Percentiles rank a stretch among this genome's conserved stretches.
These are phyloP conservation scores for Lacerta bilineata DNA, from an alignment of 2,797 vertebrate genomes.

Conservation along the genomic window DNA sequence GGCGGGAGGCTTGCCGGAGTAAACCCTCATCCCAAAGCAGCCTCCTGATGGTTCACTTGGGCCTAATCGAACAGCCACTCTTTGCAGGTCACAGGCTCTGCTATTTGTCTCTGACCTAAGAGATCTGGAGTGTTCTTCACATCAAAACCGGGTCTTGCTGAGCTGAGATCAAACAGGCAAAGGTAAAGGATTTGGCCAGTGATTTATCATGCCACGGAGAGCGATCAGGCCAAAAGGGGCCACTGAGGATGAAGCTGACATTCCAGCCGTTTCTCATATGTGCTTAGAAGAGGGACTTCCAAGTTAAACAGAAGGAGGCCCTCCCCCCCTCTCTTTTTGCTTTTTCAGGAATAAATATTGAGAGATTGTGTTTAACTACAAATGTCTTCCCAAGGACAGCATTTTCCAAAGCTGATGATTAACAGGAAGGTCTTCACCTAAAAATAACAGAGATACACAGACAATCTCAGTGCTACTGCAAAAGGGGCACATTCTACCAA, in stretches of 20 bases:
- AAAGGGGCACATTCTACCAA: neutral
- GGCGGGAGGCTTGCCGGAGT: slow-evolving; percentile 48
- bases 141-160: slow-evolving; percentile 96
- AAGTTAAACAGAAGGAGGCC: slow-evolving; percentile 61
- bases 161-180: slow-evolving; percentile 95
- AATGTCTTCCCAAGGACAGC: slow-evolving; percentile 31
- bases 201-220: slow-evolving; percentile 94
- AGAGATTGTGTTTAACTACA: slow-evolving; percentile 28
- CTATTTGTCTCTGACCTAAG: slow-evolving; percentile 91
- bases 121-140: slow-evolving; percentile 96
- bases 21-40: slow-evolving; percentile 80
- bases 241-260: slow-evolving; percentile 85
- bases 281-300: slow-evolving; percentile 72
- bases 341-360: slow-evolving; percentile 53
- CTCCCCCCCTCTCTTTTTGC: slow-evolving; percentile 23
- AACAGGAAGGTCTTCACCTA: slow-evolving; percentile 50
- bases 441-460: slow-evolving; percentile 44
- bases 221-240: slow-evolving; percentile 83
- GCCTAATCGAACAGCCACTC: slow-evolving; percentile 90
- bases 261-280: slow-evolving; percentile 81
- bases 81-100: slow-evolving; percentile 94
- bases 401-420: slow-evolving; percentile 52
- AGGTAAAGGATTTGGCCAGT: slow-evolving; percentile 89
- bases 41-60: slow-evolving; percentile 85
- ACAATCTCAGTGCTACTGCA: neutral